Evolutionary conservation across 2,113 vertebrate species (phyloP).

Genomic region (Semnopithecus entellus): DNA sequence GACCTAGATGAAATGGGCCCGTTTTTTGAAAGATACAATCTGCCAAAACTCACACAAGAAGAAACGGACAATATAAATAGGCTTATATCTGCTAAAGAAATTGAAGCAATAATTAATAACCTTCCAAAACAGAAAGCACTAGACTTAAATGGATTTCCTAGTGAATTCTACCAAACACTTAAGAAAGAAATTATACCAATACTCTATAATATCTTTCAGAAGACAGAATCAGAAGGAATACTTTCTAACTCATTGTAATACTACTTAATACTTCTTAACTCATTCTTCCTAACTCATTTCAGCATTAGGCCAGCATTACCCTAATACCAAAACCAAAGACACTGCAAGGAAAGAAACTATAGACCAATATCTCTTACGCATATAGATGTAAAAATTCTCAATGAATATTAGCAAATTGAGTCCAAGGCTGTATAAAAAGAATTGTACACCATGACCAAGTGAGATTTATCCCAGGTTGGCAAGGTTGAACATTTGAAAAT

Average conservation of each 20-base stretch:
- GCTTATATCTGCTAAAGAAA: neutral
- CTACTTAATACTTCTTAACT: neutral
- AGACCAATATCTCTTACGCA: neutral
- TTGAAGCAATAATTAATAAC: neutral
- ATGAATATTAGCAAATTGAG: neutral
- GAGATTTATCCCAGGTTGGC: neutral
- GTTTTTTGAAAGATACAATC: neutral
- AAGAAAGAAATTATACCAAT: neutral
- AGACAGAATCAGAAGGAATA: neutral
- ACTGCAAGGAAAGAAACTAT: neutral
- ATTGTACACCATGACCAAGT: neutral
- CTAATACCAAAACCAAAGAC: neutral
- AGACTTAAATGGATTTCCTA: neutral
- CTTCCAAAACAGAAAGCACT: neutral
- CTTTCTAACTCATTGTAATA: neutral
- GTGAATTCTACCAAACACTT: neutral
- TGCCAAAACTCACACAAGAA: neutral
- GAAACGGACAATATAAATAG: neutral
- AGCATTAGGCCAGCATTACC: neutral
- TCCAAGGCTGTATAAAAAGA: no score
- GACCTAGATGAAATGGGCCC: neutral
- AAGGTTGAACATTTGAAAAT: neutral
- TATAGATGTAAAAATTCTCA: neutral
- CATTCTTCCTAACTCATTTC: neutral
- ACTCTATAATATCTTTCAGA: neutral